These are phyloP conservation scores for Bilobella aurantiaca DNA, from an alignment of 1,140 invertebrate species.

Conservation along the genomic window DNA sequence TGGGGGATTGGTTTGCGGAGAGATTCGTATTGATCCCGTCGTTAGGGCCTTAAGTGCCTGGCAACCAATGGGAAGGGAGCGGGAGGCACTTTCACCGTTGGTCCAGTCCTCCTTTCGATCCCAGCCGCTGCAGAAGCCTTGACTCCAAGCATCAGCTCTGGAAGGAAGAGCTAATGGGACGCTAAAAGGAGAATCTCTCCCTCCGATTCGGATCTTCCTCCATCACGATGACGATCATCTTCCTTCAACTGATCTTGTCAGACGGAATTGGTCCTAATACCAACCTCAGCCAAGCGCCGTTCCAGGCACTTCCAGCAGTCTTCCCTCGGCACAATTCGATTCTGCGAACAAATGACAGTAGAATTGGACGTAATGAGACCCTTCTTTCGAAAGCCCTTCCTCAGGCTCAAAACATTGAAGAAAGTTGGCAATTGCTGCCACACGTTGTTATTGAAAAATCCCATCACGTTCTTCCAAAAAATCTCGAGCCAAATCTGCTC, in stretches of 20 bases:
- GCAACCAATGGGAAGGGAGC: conserved; percentile 24
- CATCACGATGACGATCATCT: neutral
- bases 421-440: neutral
- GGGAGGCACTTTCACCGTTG: conserved; percentile 10
- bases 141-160: no score
- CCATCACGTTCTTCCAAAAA: neutral
- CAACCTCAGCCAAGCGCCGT: neutral
- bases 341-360: conserved; percentile 17
- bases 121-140: neutral
- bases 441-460: neutral
- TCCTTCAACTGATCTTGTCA: neutral
- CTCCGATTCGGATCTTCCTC: neutral
- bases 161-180: conserved; percentile 1
- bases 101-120: conserved; percentile 26
- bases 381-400: no score
- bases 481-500: conserved; percentile 1
- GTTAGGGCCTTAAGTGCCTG: conserved; percentile 25
- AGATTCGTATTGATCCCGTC: conserved; percentile 27
- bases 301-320: no score
- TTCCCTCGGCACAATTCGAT: neutral
- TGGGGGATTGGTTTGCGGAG: conserved; percentile 25
- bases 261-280: neutral
- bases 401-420: neutral
- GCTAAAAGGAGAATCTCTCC: neutral
- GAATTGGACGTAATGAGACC: conserved; percentile 21